These are phyloP conservation scores for Heliocidaris erythrogramma DNA, from an alignment of 35 echinoderm and acorn worm genomes.

Conservation along the genomic window DNA sequence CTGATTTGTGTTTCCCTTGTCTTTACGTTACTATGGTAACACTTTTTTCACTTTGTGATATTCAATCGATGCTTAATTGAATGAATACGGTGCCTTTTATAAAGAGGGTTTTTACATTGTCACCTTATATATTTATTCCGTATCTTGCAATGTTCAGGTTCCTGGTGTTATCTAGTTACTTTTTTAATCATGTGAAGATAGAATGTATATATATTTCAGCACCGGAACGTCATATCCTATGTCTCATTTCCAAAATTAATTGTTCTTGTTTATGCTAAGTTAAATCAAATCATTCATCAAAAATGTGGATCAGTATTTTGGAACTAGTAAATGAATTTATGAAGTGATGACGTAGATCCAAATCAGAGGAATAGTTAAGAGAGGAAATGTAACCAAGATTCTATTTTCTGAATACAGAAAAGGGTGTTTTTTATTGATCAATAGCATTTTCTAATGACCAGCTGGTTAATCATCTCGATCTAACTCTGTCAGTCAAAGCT, in stretches of 20 bases:
- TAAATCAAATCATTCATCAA: neutral
- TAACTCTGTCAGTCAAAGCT: too few relatives aligned
- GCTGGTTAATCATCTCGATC: too few relatives aligned
- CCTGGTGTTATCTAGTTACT: neutral
- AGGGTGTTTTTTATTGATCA: too few relatives aligned
- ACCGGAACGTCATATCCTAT: neutral
- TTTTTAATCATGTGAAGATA: neutral
- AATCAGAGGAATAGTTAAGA: too few relatives aligned
- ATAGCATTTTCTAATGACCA: too few relatives aligned
- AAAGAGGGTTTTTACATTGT: neutral
- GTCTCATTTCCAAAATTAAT: neutral
- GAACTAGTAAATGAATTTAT: too few relatives aligned
- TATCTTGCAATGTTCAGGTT: neutral
- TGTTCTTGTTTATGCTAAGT: neutral
- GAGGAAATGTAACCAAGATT: too few relatives aligned
- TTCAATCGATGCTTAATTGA: neutral
- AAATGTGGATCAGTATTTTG: neutral
- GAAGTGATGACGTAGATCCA: too few relatives aligned
- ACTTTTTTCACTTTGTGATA: slow-evolving; percentile 11
- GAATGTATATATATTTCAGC: neutral
- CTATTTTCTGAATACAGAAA: too few relatives aligned
- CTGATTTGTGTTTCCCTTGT: neutral
- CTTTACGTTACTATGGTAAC: neutral
- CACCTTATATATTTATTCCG: neutral
- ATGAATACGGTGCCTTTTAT: neutral